These are phyloP conservation scores for Bergia puertoricense DNA, from an alignment of 92 coral and sea anemone species.

Conservation along the genomic window DNA sequence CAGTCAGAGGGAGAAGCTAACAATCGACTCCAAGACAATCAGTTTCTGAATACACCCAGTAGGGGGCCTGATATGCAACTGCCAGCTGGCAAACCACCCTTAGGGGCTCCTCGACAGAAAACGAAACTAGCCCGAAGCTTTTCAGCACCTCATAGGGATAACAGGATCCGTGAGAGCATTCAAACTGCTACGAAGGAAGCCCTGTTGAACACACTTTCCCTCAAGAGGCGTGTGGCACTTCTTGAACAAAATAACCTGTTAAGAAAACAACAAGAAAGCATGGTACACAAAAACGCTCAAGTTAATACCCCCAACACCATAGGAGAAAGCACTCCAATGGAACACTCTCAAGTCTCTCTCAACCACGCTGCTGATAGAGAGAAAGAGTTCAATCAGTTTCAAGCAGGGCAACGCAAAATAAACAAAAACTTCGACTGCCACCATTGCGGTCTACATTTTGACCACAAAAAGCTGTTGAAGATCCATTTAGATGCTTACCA, in stretches of 20 bases:
- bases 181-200: constrained; percentile 88
- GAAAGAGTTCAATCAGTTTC: constrained; percentile 44
- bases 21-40: not conserved
- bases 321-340: constrained; percentile 1
- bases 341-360: not conserved
- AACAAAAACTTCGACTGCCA: constrained; percentile 70
- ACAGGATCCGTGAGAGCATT: constrained; percentile 64
- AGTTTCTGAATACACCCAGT: not conserved
- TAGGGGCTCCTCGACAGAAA: constrained; percentile 28
- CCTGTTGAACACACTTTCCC: constrained; percentile 75
- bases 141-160: constrained; percentile 41
- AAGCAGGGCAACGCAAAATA: constrained; percentile 66
- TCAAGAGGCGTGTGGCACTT: constrained; percentile 82
- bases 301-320: not conserved
- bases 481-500: constrained; percentile 90
- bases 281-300: not conserved
- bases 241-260: constrained; percentile 72
- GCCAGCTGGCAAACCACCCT: not conserved
- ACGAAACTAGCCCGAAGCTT: constrained; percentile 41
- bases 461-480: constrained; percentile 84
- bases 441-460: constrained; percentile 80
- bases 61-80: not conserved
- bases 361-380: constrained; percentile 7
- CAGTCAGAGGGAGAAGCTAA: constrained; percentile 4
- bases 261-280: constrained; percentile 39